phyloP scores from a whole-genome alignment of 2,113 vertebrate genomes.

The Cottus gobio region DNA sequence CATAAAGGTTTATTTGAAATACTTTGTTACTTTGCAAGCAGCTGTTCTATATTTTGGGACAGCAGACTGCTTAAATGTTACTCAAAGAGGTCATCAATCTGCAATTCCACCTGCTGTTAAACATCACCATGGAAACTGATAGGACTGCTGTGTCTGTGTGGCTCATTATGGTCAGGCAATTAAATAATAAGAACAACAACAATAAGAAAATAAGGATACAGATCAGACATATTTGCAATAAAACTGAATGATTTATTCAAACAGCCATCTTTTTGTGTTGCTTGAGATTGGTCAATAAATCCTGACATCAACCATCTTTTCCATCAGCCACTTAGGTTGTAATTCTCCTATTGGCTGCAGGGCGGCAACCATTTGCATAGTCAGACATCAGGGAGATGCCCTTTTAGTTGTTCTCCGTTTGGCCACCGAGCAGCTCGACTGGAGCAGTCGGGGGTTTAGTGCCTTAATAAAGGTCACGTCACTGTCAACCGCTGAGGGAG shows the following conservation, averaged over 20 bases:
- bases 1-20: neutral
- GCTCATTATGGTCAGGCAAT: neutral
- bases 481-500: conserved; percentile 38
- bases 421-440: conserved; percentile 42
- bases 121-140: conserved; percentile 28
- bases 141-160: neutral
- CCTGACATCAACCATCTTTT: neutral
- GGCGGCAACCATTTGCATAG: conserved; percentile 47
- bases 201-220: neutral
- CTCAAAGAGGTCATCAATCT: conserved; percentile 35
- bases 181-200: neutral
- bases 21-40: conserved; percentile 37
- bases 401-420: conserved; percentile 53
- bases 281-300: conserved; percentile 16
- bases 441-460: conserved; percentile 29
- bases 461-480: conserved; percentile 65
- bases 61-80: conserved; percentile 13
- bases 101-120: neutral
- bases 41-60: conserved; percentile 29
- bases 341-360: conserved; percentile 42
- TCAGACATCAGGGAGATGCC: conserved; percentile 47
- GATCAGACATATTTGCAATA: neutral
- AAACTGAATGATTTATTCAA: conserved; percentile 1
- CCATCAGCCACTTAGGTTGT: neutral
- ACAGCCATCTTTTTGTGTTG: neutral